Base-by-base conservation (phyloP, 2,113 vertebrate genomes). In the Platycercus adscitus region DNA sequence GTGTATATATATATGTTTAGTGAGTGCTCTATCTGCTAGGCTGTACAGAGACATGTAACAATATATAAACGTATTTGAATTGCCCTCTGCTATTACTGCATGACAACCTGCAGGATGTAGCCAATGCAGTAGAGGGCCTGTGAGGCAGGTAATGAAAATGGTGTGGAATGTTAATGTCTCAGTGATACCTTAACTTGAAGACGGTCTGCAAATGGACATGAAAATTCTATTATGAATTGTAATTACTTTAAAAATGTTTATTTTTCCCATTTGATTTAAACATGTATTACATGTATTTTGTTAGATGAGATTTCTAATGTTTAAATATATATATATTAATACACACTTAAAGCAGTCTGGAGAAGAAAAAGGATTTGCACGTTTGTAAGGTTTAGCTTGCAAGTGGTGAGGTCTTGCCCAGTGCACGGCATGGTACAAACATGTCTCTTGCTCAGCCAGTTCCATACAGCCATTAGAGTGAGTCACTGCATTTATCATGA, bases 1-100 rank as follows among this genome's bases (percentile, higher is more conserved):
- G 3, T 47, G 2, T 12, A 0, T 47, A 2, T 12, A 0, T 41
- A 3, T 13, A 19, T 56, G 2, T 39, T 11, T 3, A 2, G 14
- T 1, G 19, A 53, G 53, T 31, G 12, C 16, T 69, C 4, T 50
- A 0, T 6, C n/a, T 35, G 26, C 60, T 70, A 11, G 56, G 47
- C 20, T 65, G 17, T 41, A 16, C 26, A 37, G 64, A 70, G 47
- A 4, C 8, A 4, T 81, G 82, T 60, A 76, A 28, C 23, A 65
- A 2, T 23, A 3, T 4, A 16, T 39, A 13, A n/a, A 17, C 15
- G 6, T 72, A 2, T 14, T 17, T 11, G 37, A 7, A 18, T 44
- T 37, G 41, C 17, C 28, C n/a, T 43, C 17, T 73, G 31, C 58
- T 80, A 41, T 52, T 76, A 0, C 13, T 77, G 44, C 31, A 2